phyloP scores from a whole-genome alignment of 2,113 vertebrate species.

The Actenoides hombroni region DNA sequence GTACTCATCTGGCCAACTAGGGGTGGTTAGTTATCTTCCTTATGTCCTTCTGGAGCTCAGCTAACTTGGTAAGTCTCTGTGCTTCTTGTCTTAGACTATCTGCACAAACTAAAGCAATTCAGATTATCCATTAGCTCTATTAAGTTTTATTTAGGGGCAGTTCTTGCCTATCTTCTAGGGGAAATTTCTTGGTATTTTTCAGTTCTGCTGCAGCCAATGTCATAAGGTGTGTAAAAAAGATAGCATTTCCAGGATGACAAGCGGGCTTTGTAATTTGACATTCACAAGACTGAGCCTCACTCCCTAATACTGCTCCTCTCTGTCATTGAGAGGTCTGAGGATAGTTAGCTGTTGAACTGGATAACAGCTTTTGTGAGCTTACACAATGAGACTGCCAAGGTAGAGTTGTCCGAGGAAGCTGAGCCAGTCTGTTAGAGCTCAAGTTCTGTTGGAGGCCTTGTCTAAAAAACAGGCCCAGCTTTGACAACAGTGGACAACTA shows the following conservation, averaged over 20 bases:
- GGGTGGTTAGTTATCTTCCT: not conserved
- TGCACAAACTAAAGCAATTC: not conserved
- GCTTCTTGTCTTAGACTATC: not conserved
- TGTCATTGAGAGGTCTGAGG: not conserved
- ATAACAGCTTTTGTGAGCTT: not conserved
- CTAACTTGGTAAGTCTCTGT: not conserved
- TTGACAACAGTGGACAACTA: not conserved
- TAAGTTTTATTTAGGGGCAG: not conserved
- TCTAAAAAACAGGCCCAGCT: not conserved
- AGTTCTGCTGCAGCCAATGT: not conserved
- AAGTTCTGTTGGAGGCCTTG: not conserved
- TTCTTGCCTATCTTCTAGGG: not conserved
- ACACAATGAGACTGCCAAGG: fast-evolving
- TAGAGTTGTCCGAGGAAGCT: not conserved
- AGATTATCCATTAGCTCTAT: not conserved
- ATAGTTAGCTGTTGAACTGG: not conserved
- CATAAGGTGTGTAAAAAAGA: not conserved
- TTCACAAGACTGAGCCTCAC: not conserved
- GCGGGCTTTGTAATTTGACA: not conserved
- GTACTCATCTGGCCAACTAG: not conserved
- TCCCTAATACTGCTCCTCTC: not conserved
- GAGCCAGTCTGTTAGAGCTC: not conserved
- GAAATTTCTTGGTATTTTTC: not conserved
- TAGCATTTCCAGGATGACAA: not conserved
- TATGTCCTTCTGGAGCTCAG: not conserved